Percentiles rank a stretch among this genome's conserved stretches.
Conservation (phyloP, 2,888 invertebrate genomes). For the Plebejus anna region DNA sequence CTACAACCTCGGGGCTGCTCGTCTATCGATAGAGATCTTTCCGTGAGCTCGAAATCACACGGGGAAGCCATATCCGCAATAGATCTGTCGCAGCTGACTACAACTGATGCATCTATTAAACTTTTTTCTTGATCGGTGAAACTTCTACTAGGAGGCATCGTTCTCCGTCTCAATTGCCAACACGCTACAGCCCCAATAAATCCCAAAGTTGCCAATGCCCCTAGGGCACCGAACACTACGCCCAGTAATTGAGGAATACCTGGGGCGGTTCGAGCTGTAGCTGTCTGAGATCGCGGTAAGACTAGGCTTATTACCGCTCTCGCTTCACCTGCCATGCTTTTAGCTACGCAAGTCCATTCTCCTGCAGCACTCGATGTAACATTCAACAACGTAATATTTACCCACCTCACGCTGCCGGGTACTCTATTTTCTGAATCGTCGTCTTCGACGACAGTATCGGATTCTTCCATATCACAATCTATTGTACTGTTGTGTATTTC, state of each 20-base stretch:
- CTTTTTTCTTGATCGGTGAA: slow-evolving; percentile 94
- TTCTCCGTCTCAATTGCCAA: slow-evolving; percentile 85
- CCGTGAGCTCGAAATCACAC: slow-evolving; percentile 74
- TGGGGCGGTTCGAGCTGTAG: slow-evolving; percentile 87
- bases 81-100: slow-evolving; percentile 82
- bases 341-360: slow-evolving; percentile 90
- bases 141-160: slow-evolving; percentile 83
- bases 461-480: slow-evolving; percentile 73
- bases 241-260: slow-evolving; percentile 86
- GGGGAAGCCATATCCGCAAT: slow-evolving; percentile 83
- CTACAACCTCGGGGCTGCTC: slow-evolving; percentile 65
- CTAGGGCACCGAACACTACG: slow-evolving; percentile 86
- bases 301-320: slow-evolving; percentile 81
- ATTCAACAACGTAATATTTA: slow-evolving; percentile 90
- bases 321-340: slow-evolving; percentile 82
- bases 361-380: slow-evolving; percentile 91
- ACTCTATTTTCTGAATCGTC: slow-evolving; percentile 66
- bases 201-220: slow-evolving; percentile 84
- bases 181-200: slow-evolving; percentile 74
- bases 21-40: slow-evolving; percentile 62
- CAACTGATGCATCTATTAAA: slow-evolving; percentile 87
- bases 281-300: slow-evolving; percentile 82
- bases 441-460: slow-evolving; percentile 64
- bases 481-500: slow-evolving; percentile 69
- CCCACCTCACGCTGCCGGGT: slow-evolving; percentile 82